Percentiles rank a stretch among this genome's conserved stretches.
These are phyloP conservation scores for Noctua fimbriata DNA, from an alignment of 2,888 invertebrate genomes.

Conservation along the genomic window DNA sequence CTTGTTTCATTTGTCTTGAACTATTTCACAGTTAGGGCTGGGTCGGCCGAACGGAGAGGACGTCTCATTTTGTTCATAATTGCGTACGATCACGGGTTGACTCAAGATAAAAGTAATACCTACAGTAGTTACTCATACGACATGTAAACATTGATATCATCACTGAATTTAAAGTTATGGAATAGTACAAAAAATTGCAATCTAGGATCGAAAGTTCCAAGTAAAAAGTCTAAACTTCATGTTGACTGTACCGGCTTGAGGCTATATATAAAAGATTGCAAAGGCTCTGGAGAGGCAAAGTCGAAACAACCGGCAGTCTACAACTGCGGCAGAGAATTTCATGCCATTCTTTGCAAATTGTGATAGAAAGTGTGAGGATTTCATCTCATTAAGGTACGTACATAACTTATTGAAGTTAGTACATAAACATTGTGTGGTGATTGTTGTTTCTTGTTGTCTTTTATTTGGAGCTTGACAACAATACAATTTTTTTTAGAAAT, in stretches of 20 bases:
- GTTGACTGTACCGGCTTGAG: not conserved
- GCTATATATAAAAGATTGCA: conserved; percentile 17
- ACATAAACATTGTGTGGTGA: not conserved
- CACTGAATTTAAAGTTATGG: not conserved
- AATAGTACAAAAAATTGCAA: not conserved
- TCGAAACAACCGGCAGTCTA: not conserved
- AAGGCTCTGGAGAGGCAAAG: not conserved
- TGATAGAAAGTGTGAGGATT: conserved; percentile 4
- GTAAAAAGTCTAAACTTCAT: conserved; percentile 21
- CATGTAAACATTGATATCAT: no score
- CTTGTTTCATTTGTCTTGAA: not conserved
- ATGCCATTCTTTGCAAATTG: not conserved
- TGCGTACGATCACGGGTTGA: not conserved
- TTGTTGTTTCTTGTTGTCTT: not conserved
- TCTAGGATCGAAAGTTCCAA: not conserved
- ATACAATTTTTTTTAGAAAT: not conserved
- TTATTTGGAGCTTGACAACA: not conserved
- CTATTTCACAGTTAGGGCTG: not conserved
- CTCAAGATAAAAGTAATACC: not conserved
- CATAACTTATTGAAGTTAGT: no score
- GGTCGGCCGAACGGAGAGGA: not conserved
- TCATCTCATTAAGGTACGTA: conserved; percentile 3
- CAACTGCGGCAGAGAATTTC: not conserved
- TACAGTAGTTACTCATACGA: not conserved
- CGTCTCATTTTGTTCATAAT: not conserved